Base-by-base conservation (phyloP, 2,888 invertebrate species). In the Ectemnius cavifrons region DNA sequence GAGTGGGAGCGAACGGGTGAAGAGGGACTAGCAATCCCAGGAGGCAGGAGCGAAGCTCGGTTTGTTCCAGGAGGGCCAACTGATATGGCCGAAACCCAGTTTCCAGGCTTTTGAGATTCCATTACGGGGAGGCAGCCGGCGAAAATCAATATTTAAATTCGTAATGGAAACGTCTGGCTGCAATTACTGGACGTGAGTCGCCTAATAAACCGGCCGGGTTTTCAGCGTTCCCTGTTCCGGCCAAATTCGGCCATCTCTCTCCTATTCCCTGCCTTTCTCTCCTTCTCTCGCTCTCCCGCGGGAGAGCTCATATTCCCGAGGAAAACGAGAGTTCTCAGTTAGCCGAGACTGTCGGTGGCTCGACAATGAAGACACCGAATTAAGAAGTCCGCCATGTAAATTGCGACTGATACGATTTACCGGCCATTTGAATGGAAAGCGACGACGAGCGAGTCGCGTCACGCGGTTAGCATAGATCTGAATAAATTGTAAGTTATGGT, bases 121-220 rank as follows among this genome's bases (percentile, higher is more conserved):
- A 86, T 87, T 85, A 87, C 76, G 77, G 62, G 37, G 59, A 71
- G 72, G 67, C 72, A 70, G 74, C 37, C 75, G 77, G 65, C 73
- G 66, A 78, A 77, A 85, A 89, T 89, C 88, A 87, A 89, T 89
- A 89, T 89, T 89, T 89, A 87, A 88, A 88, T 89, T 84, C 79
- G 82, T 85, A 85, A 87, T 88, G 85, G 83, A 84, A 85, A 79
- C 75, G 77, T 71, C 64, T 65, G 57, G 71, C 67, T 69, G 70
- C 74, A 71, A 77, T 80, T 75, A 77, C 63, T 67, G 62, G 52
- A 73, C 72, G 71, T 58, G 65, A 63, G 5, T 11, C 52, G 72
- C 61, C 60, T 64, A 59, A 71, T 69, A 65, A 72, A 74, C 63
- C 68, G 46, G 28, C 63, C 60, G 67, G 62, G 18, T 69, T 63